phyloP scores from a whole-genome alignment of 2,888 invertebrate species.

The Halocaridina rubra region DNA sequence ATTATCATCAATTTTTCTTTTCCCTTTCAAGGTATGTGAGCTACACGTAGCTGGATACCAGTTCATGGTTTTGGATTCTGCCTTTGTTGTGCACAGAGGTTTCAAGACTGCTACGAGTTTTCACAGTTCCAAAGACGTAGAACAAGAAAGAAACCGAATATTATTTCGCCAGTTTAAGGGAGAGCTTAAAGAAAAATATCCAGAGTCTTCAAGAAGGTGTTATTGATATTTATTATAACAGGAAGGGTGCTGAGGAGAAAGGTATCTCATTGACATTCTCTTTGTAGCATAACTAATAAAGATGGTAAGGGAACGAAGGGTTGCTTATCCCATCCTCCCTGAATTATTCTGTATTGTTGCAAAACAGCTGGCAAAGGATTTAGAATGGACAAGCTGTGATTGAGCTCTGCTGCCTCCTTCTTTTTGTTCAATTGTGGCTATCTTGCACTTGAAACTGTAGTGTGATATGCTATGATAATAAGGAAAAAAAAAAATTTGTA shows the following conservation, averaged over 20 bases:
- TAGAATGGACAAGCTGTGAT: no score
- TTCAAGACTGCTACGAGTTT: constrained; percentile 70
- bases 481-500: no score
- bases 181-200: constrained; percentile 72
- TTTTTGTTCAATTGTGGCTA: no score
- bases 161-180: constrained; percentile 72
- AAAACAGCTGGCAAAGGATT: no score
- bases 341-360: not conserved
- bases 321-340: not conserved
- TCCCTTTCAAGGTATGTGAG: constrained; percentile 71
- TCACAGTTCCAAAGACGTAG: constrained; percentile 70
- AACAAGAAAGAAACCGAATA: constrained; percentile 70
- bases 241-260: not conserved
- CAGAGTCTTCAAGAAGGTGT: constrained; percentile 71
- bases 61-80: constrained; percentile 72
- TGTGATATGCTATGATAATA: no score
- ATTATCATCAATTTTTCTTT: not conserved
- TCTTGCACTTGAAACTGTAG: no score
- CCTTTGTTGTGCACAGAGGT: constrained; percentile 72
- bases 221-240: constrained; percentile 65
- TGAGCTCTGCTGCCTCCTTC: no score
- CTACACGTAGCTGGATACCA: constrained; percentile 72
- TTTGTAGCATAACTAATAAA: not conserved
- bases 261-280: not conserved
- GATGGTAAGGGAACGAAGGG: not conserved